These are phyloP conservation scores for Oenanthe oenanthe DNA, from an alignment of 2,113 vertebrate genomes.

Conservation along the genomic window DNA sequence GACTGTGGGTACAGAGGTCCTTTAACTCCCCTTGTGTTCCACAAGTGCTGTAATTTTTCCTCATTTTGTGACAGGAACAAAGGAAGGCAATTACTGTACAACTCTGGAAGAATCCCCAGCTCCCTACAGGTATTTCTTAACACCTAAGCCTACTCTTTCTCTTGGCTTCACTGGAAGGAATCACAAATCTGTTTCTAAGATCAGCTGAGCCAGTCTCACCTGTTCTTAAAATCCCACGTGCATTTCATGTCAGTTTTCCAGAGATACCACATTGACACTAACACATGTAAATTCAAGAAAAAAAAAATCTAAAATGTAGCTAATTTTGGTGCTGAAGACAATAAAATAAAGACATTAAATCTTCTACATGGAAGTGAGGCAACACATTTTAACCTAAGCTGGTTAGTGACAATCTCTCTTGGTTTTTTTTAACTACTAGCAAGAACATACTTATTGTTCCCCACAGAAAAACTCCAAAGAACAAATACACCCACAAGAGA, in stretches of 20 bases:
- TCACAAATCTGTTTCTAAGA: not conserved
- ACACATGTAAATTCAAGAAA: not conserved
- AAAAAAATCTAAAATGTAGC: not conserved
- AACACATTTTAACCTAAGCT: not conserved
- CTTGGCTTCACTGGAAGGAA: not conserved
- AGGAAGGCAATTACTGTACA: not conserved
- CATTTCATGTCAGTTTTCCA: not conserved
- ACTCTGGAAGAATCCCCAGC: not conserved
- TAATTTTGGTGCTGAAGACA: not conserved
- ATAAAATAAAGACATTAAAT: not conserved
- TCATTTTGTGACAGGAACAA: not conserved
- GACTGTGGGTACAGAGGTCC: not conserved
- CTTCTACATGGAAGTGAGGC: not conserved
- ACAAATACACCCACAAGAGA: not conserved
- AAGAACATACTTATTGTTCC: not conserved
- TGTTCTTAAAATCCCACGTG: rapidly evolving
- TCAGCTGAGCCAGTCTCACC: not conserved
- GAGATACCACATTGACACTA: not conserved
- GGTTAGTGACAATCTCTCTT: not conserved
- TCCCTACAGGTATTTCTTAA: not conserved
- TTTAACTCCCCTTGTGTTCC: not conserved
- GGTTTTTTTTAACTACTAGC: not conserved
- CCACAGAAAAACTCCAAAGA: not conserved
- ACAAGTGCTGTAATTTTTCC: not conserved
- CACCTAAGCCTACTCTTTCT: not conserved